Evolutionary conservation across 2,113 vertebrate species (phyloP), one percentile per base, ranked within the genome.

Genomic region (Entosphenus tridentatus): DNA sequence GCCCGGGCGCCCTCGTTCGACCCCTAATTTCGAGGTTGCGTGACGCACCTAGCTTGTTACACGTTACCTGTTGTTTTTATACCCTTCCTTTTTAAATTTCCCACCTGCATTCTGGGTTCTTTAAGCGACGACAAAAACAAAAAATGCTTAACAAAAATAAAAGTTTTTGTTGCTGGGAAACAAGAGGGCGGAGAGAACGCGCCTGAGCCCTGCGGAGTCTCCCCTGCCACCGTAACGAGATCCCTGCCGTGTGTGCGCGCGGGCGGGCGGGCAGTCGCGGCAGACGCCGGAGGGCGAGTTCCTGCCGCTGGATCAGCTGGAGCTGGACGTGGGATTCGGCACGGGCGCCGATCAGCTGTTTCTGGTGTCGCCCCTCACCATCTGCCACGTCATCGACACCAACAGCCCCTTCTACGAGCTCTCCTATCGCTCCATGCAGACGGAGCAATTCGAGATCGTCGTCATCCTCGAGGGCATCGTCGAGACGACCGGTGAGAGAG

Each of bases 381-480:
- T 98, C 82, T 96, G 92, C 82, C 93, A 98, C 72, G 87, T 98
- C 81, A 98, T 98, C 57, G 91, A 98, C 76, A 78, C 87, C 81
- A 95, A 96, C 82, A 98, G 93, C 80, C 93, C 93, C 75, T 98
- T 98, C 82, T 98, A 98, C 73, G 89, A 96, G 73, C 84, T 98
- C 57, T 96, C 90, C 10, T 89, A 95, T 81, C 83, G 88, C 74
- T 95, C 90, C 83, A 95, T 98, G 87, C 89, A 89, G 72, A 93
- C 78, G 0, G 91, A 98, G 79, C 93, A 98, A 80, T 96, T 98
- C 70, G 93, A 98, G 81, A 96, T 98, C 56, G 93, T 96, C 73
- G 93, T 98, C 79, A 98, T 98, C 80, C 82, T 98, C 67, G 93
- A 98, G 78, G 93, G 93, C 70, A 98, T 98, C 73, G 93, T 98